Conservation (phyloP, 2,113 vertebrate species). For the Pongo abelii region DNA sequence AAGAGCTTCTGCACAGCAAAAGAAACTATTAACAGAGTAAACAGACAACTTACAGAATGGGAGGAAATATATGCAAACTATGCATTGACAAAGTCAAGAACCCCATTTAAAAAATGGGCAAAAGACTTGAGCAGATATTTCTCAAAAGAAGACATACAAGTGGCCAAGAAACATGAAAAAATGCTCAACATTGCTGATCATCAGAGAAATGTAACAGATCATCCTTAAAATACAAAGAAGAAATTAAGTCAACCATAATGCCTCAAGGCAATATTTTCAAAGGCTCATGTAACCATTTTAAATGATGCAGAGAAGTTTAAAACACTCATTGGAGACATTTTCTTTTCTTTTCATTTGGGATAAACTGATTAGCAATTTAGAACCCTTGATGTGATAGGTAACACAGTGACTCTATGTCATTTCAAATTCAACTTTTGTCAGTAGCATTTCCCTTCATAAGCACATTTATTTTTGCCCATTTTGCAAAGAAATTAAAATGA, state of each 20-base stretch:
- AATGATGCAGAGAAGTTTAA: slow-evolving; percentile 69
- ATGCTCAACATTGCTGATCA: too few species aligned
- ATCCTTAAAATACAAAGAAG: slow-evolving; percentile 52
- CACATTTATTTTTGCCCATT: slow-evolving; percentile 76
- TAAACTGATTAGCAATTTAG: not conserved
- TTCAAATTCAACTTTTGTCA: slow-evolving; percentile 75
- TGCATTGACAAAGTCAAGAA: too few species aligned
- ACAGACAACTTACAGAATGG: too few species aligned
- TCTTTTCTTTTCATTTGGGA: slow-evolving; percentile 46
- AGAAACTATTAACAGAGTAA: too few species aligned
- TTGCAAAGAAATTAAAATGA: slow-evolving; percentile 81
- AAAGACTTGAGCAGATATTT: too few species aligned
- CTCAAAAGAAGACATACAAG: too few species aligned
- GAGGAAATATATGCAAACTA: too few species aligned
- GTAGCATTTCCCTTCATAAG: slow-evolving; percentile 66
- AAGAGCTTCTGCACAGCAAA: too few species aligned
- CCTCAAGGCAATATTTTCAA: slow-evolving; percentile 62
- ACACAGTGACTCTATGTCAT: slow-evolving; percentile 65
- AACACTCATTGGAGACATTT: slow-evolving; percentile 47
- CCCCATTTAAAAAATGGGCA: too few species aligned
- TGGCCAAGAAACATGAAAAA: too few species aligned
- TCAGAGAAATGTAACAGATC: not conserved
- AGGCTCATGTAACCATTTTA: slow-evolving; percentile 66
- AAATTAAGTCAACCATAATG: slow-evolving; percentile 59
- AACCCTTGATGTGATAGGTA: slow-evolving; percentile 59